These are phyloP conservation scores for Neoniphon sammara DNA, from an alignment of 2,797 vertebrate genomes.

Conservation along the genomic window DNA sequence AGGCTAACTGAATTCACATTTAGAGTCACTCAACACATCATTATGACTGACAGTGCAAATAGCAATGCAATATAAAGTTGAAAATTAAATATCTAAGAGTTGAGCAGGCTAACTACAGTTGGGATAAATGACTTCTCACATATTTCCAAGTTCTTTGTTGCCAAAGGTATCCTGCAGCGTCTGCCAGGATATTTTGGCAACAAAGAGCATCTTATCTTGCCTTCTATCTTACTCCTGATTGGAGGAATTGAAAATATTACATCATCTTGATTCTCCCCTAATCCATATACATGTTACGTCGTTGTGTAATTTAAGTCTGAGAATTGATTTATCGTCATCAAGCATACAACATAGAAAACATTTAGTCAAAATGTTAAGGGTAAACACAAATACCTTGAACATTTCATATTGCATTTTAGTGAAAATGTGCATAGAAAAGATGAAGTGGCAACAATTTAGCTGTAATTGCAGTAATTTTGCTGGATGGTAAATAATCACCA, in stretches of 20 bases:
- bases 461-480: neutral
- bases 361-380: neutral
- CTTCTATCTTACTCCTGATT: slow-evolving; percentile 54
- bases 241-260: slow-evolving; percentile 31
- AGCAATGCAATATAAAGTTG: too few species aligned
- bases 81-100: too few species aligned
- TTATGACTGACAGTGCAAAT: too few species aligned
- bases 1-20: too few species aligned
- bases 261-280: slow-evolving; percentile 24
- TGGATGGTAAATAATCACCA: neutral
- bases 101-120: too few species aligned
- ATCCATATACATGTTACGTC: slow-evolving; percentile 58
- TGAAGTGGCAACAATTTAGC: neutral
- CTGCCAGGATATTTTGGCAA: too few species aligned
- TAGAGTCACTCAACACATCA: too few species aligned
- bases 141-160: too few species aligned
- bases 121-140: too few species aligned
- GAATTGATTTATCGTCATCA: slow-evolving; percentile 30
- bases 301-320: slow-evolving; percentile 29
- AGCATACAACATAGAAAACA: slow-evolving; percentile 16
- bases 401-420: slow-evolving; percentile 11
- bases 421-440: neutral
- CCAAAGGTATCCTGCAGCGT: too few species aligned
- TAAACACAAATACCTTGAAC: slow-evolving; percentile 4
- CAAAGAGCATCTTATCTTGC: too few species aligned